Conservation (phyloP, 2,113 vertebrate species). For the Thermophis baileyi region DNA sequence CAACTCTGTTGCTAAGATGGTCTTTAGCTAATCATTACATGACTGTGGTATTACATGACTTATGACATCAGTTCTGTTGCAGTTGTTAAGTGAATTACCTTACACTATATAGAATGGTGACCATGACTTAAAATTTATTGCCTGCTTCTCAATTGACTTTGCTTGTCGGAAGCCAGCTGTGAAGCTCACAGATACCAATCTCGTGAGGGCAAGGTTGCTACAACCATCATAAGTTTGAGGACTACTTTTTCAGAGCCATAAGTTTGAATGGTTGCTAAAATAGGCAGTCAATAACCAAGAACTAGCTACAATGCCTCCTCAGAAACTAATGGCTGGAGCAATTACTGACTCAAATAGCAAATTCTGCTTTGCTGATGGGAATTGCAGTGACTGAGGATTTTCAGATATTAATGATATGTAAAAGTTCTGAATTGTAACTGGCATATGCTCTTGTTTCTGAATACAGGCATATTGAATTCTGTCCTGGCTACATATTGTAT, state of each 20-base stretch:
- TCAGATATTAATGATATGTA: background rate
- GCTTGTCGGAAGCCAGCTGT: background rate
- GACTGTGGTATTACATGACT: too few relatives aligned
- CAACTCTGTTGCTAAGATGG: too few relatives aligned
- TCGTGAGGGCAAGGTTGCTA: background rate
- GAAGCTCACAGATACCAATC: background rate
- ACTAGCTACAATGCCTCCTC: background rate
- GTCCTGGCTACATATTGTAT: background rate
- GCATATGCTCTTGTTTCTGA: background rate
- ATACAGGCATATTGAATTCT: background rate
- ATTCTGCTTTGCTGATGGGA: background rate
- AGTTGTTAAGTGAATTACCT: too few relatives aligned
- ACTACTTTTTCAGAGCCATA: background rate
- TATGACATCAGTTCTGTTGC: too few relatives aligned
- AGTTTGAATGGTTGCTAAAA: background rate
- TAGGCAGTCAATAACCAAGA: background rate
- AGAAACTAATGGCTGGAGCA: constrained; percentile 10
- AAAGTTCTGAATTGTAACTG: background rate
- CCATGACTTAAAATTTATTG: background rate
- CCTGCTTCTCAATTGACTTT: background rate
- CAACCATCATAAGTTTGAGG: background rate
- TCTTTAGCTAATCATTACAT: too few relatives aligned
- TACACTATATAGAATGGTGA: background rate
- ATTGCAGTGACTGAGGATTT: constrained; percentile 3
- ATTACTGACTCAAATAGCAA: background rate